Conservation (phyloP, 2,113 vertebrate genomes). For the Aplodontia rufa region DNA sequence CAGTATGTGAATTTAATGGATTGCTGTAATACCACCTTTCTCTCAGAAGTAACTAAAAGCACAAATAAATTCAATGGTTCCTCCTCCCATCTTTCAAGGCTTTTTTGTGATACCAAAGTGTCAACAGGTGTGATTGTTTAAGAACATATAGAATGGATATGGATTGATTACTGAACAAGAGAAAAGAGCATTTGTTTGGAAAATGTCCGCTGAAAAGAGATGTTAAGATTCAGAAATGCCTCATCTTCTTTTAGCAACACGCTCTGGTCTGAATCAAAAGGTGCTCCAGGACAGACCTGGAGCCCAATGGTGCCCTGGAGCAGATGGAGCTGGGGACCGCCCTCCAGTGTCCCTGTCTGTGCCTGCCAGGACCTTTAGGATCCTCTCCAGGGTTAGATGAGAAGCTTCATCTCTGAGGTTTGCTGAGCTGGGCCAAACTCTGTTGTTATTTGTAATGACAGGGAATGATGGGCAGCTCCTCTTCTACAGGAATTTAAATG, state of each 20-base stretch:
- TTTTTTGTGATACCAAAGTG: constrained; percentile 54
- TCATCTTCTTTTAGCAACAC: not conserved
- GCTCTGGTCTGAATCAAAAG: not conserved
- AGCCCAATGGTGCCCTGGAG: not conserved
- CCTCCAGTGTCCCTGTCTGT: not conserved
- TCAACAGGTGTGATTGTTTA: constrained; percentile 71
- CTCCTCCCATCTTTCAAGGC: not conserved
- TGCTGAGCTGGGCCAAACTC: not conserved
- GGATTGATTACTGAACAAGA: not conserved
- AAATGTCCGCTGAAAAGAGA: not conserved
- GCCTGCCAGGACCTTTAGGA: not conserved
- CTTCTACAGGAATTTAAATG: not conserved
- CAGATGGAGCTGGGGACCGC: not conserved
- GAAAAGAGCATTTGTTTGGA: constrained; percentile 56
- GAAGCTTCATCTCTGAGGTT: not conserved
- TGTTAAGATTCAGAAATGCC: not conserved
- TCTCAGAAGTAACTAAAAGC: constrained; percentile 59
- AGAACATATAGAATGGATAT: not conserved
- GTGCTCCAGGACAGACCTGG: not conserved
- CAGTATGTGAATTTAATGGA: not conserved
- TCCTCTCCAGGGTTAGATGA: not conserved
- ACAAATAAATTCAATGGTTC: constrained; percentile 36
- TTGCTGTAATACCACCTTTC: constrained; percentile 26
- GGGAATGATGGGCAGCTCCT: not conserved
- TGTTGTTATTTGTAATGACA: not conserved